Percentiles rank a stretch among this genome's conserved stretches.
Evolutionary conservation across 2,113 vertebrate genomes (phyloP).

Genomic region (Gallinago undulata): DNA sequence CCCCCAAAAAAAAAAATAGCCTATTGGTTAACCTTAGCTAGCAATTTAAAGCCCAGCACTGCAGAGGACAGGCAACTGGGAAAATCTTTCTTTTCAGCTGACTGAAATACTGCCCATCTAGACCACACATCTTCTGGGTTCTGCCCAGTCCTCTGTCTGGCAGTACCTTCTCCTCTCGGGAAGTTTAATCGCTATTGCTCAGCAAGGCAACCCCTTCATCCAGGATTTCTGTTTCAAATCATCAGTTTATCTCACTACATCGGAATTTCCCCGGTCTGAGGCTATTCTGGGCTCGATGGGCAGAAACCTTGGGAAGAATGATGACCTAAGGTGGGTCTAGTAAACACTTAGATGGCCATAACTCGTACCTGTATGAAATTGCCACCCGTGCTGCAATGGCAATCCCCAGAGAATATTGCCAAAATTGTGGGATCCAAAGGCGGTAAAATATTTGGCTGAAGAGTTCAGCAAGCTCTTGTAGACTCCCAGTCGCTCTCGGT

Average conservation of each 20-base stretch:
- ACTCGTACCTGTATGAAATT: constrained; percentile 79
- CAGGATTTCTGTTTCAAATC: background rate
- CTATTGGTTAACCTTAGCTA: background rate
- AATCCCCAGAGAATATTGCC: constrained; percentile 85
- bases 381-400: constrained; percentile 86
- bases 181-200: background rate
- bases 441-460: constrained; percentile 76
- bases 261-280: background rate
- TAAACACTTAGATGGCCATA: background rate
- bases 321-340: background rate
- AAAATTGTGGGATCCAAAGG: constrained; percentile 68
- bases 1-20: background rate
- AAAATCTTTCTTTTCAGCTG: background rate
- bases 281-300: background rate
- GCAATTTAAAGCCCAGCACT: background rate
- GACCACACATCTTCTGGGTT: background rate
- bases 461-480: constrained; percentile 77
- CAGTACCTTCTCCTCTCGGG: background rate
- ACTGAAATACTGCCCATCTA: background rate
- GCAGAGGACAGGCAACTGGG: background rate
- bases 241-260: background rate
- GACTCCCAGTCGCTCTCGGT: constrained; percentile 77
- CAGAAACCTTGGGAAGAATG: background rate
- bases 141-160: background rate
- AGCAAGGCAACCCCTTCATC: background rate